Base-by-base conservation (phyloP, 2,113 vertebrate genomes). In the Promerops cafer region DNA sequence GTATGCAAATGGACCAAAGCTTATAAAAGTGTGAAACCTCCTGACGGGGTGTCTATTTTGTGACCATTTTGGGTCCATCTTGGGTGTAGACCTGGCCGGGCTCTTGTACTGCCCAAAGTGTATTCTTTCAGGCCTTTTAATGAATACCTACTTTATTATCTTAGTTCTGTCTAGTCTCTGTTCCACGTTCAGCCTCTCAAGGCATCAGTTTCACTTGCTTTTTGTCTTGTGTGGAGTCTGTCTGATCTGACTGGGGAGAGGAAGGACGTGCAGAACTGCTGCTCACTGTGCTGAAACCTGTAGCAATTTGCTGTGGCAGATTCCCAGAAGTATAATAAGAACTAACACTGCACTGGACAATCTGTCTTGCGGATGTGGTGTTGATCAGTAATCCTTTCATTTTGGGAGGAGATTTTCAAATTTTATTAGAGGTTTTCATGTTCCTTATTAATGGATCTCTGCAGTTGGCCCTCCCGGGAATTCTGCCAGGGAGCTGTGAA, bases 401-500 rank as follows among this genome's bases (percentile, higher is more conserved):
- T 90, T 45, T 42, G 76, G 61, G 68, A 92, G 72, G 45, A 50
- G 60, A 65, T 71, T 78, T 94, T 94, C 79, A 88, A 30, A 83
- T 76, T 65, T 39, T 56, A 30, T 90, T 85, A 85, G 47, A 54
- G 72, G 66, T 79, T 83, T 96, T 95, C 66, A 10, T 47, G 40
- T 94, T 87, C 74, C 71, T 83, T 94, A 30, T 78, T 89, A 83
- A 63, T 87, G 75, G 33, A 82, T 63, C 30, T 77, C 59, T 83
- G n/a, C 93, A 93, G 50, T 93, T 68, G 45, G 47, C 40, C 35
- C 84, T 95, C n/a, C 89, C n/a, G 54, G 96, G 97, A 97, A 66
- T 52, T 76, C 28, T 76, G 84, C 61, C 82, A 89, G 90, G 75
- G 75, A 60, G 65, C 89, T 94, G 70, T 59, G 78, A 87, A 87